Base-by-base conservation (phyloP, 1,140 invertebrate species). In the Drosophila jambulina region DNA sequence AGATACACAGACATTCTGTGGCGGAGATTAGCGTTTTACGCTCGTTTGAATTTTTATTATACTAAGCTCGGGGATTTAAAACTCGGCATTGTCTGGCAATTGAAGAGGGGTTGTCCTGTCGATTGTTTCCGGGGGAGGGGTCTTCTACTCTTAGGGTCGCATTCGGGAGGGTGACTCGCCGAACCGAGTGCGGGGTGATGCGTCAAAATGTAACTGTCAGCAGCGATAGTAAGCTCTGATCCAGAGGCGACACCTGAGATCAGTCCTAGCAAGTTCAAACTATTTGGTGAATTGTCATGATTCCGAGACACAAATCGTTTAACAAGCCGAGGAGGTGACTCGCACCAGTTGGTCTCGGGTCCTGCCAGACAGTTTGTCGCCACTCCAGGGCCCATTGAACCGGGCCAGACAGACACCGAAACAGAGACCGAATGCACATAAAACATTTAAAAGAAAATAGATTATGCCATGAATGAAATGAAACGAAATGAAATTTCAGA, bases 11-110 rank as follows among this genome's bases (percentile, higher is more conserved):
- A 78, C 68, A 69, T 48, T 78, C 78, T 90, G 86, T 78, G 78
- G 81, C 74, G 63, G 67, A 91, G 91, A 91, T 91, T 91, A 91
- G 83, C 91, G 91, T 91, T 91, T 91, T 84, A 91, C 90, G 91
- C 91, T 91, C 91, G 91, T 75, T 91, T 91, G 91, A 91, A 91
- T 92, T 91, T 92, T 81, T 75, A 91, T 91, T 91, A 86, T 91
- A 74, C 77, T 83, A 85, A 91, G 85, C 85, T 82, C 78, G 42
- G 56, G 59, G 90, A 85, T 91, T 91, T 85, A 81, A 80, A 80
- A 85, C 70, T 71, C 46, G 34, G 45, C 76, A 87, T 91, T 91
- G 80, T 91, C 59, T 69, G 58, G 48, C 75, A 46, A 76, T 78
- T 91, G 82, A 74, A 86, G 85, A 91, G 85, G 86, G 85, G 86